Evolutionary conservation across 2,888 invertebrate species (phyloP).

Genomic region (Ptilodon capucinus): DNA sequence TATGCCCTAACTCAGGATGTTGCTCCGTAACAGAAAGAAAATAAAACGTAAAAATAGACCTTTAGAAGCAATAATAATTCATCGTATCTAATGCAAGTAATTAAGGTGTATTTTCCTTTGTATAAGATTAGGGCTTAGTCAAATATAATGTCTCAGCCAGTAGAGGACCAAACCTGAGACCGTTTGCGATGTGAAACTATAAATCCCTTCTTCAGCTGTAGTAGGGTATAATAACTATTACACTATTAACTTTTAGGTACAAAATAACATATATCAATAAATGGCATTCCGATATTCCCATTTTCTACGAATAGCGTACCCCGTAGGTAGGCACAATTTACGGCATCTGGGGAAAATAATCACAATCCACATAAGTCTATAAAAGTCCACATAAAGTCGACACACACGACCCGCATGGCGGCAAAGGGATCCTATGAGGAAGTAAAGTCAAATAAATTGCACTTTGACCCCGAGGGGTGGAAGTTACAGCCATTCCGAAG

Average conservation of each 20-base stretch:
- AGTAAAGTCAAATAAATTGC: slow-evolving; percentile 12
- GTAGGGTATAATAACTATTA: too few species aligned
- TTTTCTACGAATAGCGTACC: not conserved
- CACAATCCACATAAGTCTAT: slow-evolving; percentile 18
- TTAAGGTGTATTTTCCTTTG: too few species aligned
- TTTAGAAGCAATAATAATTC: too few species aligned
- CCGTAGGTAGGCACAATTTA: not conserved
- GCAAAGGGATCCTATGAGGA: slow-evolving; percentile 14
- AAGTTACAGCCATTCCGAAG: slow-evolving; percentile 9
- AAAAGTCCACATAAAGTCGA: slow-evolving; percentile 4
- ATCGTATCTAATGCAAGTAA: too few species aligned
- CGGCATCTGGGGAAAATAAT: slow-evolving; percentile 13
- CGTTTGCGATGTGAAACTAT: too few species aligned
- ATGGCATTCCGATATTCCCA: not conserved
- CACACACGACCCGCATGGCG: slow-evolving; percentile 6
- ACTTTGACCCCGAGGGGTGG: slow-evolving; percentile 4
- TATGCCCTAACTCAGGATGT: not conserved
- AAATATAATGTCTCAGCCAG: too few species aligned
- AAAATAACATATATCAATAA: too few species aligned
- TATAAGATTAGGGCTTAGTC: too few species aligned
- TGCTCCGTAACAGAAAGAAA: not conserved
- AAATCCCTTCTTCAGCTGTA: too few species aligned
- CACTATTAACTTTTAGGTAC: too few species aligned
- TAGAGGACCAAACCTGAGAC: too few species aligned
- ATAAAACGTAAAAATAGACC: not conserved